These are phyloP conservation scores for Tenodera sinensis DNA, from an alignment of 2,888 invertebrate genomes.

Conservation along the genomic window DNA sequence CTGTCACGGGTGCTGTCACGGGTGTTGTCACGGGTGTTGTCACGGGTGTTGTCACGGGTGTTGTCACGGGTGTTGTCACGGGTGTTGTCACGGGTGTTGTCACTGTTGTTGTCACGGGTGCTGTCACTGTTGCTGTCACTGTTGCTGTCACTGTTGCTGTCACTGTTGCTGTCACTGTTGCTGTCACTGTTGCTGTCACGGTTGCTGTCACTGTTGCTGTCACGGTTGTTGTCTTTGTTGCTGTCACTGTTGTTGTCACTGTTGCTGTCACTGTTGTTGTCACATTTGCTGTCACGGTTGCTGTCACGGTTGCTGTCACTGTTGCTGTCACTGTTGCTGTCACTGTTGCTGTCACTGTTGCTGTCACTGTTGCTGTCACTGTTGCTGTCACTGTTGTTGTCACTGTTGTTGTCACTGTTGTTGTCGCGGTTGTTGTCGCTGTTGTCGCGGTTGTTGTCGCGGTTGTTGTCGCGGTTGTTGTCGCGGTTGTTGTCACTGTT, in stretches of 20 bases:
- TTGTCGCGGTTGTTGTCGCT: too few relatives aligned
- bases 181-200: background rate
- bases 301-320: background rate
- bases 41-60: background rate
- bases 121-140: background rate
- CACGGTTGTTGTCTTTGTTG: too few relatives aligned
- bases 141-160: background rate
- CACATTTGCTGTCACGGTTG: background rate
- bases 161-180: background rate
- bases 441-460: too few relatives aligned
- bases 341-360: background rate
- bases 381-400: background rate
- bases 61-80: background rate
- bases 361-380: background rate
- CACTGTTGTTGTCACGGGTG: background rate
- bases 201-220: background rate
- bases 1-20: too few relatives aligned
- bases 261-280: background rate
- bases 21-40: too few relatives aligned
- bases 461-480: too few relatives aligned
- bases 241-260: background rate
- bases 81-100: background rate
- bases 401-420: background rate
- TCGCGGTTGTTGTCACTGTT: too few relatives aligned
- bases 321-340: constrained; percentile 9